Conservation (phyloP, 1,140 invertebrate genomes). For the Drepana arcuata region DNA sequence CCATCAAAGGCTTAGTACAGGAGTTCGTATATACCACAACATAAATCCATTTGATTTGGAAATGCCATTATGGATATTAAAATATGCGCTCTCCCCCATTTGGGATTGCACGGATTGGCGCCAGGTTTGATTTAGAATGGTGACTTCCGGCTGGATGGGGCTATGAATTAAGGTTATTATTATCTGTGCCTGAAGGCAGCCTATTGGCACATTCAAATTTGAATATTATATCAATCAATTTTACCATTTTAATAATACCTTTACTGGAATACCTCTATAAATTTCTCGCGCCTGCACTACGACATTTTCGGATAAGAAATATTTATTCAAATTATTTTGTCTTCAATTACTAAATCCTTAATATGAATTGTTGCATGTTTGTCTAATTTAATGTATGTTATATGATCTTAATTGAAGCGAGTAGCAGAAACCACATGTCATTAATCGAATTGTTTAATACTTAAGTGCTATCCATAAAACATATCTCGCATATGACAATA, state of each 20-base stretch:
- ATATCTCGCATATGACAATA: no score
- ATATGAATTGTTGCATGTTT: no score
- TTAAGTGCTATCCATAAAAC: no score
- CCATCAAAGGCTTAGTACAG: no score
- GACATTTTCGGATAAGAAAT: neutral
- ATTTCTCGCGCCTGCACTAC: no score
- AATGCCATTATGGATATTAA: slow-evolving; percentile 48
- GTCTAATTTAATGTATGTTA: no score
- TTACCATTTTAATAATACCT: slow-evolving; percentile 1
- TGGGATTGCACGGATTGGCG: slow-evolving; percentile 35
- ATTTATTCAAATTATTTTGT: neutral
- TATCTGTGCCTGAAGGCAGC: slow-evolving; percentile 35
- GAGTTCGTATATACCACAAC: no score
- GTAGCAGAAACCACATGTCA: no score
- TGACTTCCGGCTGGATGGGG: slow-evolving; percentile 42
- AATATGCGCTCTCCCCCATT: slow-evolving; percentile 42
- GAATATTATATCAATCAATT: slow-evolving; percentile 42
- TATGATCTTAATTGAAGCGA: no score
- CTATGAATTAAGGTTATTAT: slow-evolving; percentile 38
- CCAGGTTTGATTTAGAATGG: slow-evolving; percentile 59
- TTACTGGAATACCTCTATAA: no score
- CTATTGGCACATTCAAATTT: slow-evolving; percentile 20
- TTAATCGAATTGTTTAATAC: no score
- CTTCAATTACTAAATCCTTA: neutral
- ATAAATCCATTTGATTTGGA: slow-evolving; percentile 35